Evolutionary conservation across 2,113 vertebrate genomes (phyloP).

Genomic region (Microtus pennsylvanicus): DNA sequence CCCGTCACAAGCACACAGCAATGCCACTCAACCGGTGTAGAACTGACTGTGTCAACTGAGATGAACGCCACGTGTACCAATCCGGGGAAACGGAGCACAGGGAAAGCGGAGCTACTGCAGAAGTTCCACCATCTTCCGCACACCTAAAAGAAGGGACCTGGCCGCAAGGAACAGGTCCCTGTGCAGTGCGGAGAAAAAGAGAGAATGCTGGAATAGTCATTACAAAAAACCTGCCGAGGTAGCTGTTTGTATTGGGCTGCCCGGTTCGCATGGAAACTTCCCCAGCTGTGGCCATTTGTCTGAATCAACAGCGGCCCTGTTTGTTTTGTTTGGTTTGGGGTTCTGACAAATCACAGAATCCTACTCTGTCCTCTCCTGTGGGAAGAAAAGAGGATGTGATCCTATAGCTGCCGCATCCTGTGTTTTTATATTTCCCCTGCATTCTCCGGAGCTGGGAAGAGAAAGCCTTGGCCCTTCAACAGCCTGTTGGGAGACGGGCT

Average conservation of each 20-base stretch:
- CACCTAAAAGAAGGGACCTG: neutral
- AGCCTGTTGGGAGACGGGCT: neutral
- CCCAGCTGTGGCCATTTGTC: constrained; percentile 87
- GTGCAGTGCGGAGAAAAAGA: neutral
- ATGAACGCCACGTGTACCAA: neutral
- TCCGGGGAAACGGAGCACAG: neutral
- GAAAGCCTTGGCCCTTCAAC: neutral
- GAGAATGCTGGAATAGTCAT: constrained; percentile 80
- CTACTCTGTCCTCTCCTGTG: constrained; percentile 80
- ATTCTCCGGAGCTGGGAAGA: constrained; percentile 16
- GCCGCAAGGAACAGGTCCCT: constrained; percentile 57
- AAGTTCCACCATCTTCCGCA: neutral
- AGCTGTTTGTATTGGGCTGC: constrained; percentile 72
- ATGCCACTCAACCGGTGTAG: neutral
- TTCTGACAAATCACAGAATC: constrained; percentile 83
- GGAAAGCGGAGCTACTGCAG: neutral
- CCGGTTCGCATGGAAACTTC: constrained; percentile 84
- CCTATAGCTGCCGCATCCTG: constrained; percentile 23
- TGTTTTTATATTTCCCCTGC: constrained; percentile 10
- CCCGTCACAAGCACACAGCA: accelerated
- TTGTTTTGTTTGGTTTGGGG: constrained; percentile 83
- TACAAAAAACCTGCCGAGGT: constrained; percentile 78
- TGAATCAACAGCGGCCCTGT: constrained; percentile 87
- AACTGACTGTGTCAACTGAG: neutral
- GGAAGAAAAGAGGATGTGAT: constrained; percentile 75